phyloP scores from a whole-genome alignment of 2,888 invertebrate species.

The Cheilosia grossa region DNA sequence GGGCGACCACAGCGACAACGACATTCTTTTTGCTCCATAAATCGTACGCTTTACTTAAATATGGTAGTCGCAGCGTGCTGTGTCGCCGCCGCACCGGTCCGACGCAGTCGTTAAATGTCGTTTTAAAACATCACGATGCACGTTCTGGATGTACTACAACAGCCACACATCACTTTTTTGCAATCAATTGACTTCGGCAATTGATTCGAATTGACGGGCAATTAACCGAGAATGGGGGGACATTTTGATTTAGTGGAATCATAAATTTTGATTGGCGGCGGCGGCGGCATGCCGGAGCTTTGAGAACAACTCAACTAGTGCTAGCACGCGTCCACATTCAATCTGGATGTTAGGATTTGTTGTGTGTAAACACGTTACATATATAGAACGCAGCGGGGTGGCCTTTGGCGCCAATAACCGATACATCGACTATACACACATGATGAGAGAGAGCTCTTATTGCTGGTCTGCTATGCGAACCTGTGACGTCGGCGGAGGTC shows the following conservation, averaged over 20 bases:
- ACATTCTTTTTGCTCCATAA: conserved; percentile 34
- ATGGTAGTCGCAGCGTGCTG: conserved; percentile 29
- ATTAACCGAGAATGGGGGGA: conserved; percentile 70
- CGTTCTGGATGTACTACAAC: conserved; percentile 18
- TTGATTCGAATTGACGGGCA: conserved; percentile 73
- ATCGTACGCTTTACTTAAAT: conserved; percentile 31
- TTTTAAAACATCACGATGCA: conserved; percentile 38
- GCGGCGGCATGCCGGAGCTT: conserved; percentile 5
- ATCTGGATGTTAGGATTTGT: conserved; percentile 62
- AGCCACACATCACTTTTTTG: conserved; percentile 38
- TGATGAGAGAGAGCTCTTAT: conserved; percentile 21
- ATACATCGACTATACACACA: conserved; percentile 6
- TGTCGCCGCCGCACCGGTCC: background rate
- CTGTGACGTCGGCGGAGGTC: conserved; percentile 54
- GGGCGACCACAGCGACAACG: conserved; percentile 31
- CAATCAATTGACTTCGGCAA: conserved; percentile 74
- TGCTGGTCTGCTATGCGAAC: conserved; percentile 20
- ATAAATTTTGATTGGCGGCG: conserved; percentile 33
- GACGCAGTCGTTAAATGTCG: background rate
- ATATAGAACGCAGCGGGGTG: conserved; percentile 32
- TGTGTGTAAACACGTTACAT: conserved; percentile 30
- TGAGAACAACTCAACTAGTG: conserved; percentile 2
- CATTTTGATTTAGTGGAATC: conserved; percentile 74
- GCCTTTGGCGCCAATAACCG: conserved; percentile 53
- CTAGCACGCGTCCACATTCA: conserved; percentile 39